Conservation (phyloP, 2,888 invertebrate species). For the Chalcosyrphus nemorum region DNA sequence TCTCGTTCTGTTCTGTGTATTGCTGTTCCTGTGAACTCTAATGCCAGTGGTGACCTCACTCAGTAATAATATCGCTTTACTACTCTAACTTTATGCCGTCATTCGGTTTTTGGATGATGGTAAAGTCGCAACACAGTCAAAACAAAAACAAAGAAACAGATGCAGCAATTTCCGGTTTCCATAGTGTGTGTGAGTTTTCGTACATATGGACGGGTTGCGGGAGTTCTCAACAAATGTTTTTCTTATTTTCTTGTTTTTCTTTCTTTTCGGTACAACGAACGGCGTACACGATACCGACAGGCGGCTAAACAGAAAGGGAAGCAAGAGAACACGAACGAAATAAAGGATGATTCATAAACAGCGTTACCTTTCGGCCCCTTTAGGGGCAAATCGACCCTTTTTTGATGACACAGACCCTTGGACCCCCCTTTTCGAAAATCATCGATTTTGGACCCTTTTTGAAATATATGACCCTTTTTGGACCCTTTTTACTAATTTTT, state of each 20-base stretch:
- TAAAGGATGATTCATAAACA: constrained; percentile 30
- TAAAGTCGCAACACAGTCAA: constrained; percentile 11
- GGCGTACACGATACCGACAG: background rate
- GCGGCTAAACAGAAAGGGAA: constrained; percentile 14
- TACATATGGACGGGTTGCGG: constrained; percentile 24
- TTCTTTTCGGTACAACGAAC: constrained; percentile 38
- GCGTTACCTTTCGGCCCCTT: too few species aligned
- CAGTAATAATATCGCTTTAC: background rate
- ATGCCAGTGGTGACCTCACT: constrained; percentile 30
- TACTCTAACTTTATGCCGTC: constrained; percentile 12
- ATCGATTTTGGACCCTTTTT: too few species aligned
- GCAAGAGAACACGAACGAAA: constrained; percentile 20
- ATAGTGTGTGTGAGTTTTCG: constrained; percentile 35
- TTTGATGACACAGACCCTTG: too few species aligned
- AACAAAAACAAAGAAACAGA: constrained; percentile 71
- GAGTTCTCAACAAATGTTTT: constrained; percentile 45
- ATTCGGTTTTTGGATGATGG: constrained; percentile 16
- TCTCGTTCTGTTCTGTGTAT: background rate
- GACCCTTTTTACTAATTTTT: too few species aligned
- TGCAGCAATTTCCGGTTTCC: constrained; percentile 72
- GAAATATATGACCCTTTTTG: too few species aligned
- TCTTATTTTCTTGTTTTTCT: constrained; percentile 32
- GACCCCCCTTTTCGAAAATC: too few species aligned
- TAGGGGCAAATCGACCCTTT: too few species aligned
- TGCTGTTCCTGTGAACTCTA: constrained; percentile 29